A percentile compares a stretch with the other conserved stretches of the same genome.
Conservation (phyloP, 2,797 vertebrate genomes). For the Cyclopterus lumpus region DNA sequence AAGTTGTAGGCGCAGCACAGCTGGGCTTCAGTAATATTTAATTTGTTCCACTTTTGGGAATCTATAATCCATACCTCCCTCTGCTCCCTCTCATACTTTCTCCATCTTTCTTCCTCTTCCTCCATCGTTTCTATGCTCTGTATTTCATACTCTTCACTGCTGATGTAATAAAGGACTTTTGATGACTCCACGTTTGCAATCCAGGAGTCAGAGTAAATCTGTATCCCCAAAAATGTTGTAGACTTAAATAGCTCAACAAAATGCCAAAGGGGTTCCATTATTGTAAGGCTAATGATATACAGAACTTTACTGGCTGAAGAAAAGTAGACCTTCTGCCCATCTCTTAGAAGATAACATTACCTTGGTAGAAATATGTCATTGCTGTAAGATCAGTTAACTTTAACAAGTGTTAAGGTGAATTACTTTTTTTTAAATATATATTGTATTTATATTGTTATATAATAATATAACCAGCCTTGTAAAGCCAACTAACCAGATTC, state of each 20-base stretch:
- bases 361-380: neutral
- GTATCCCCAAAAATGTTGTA: slow-evolving; percentile 20
- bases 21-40: slow-evolving; percentile 56
- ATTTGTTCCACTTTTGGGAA: slow-evolving; percentile 45
- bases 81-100: neutral
- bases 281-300: neutral
- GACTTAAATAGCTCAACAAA: slow-evolving; percentile 33
- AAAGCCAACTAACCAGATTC: neutral
- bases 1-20: slow-evolving; percentile 41
- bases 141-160: slow-evolving; percentile 20
- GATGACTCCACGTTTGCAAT: slow-evolving; percentile 42
- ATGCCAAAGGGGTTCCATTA: neutral
- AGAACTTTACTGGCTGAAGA: neutral
- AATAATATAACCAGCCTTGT: neutral
- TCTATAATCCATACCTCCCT: slow-evolving; percentile 49
- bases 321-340: neutral
- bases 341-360: neutral
- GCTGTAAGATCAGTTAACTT: neutral
- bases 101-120: slow-evolving; percentile 6
- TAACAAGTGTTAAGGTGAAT: neutral
- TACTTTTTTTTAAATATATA: neutral
- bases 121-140: slow-evolving; percentile 14
- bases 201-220: slow-evolving; percentile 30
- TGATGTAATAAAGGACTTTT: slow-evolving; percentile 48
- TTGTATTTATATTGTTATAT: neutral